A percentile compares a stretch with the other conserved stretches of the same genome.
Conservation (phyloP, 1,140 invertebrate genomes). For the Apis cerana region DNA sequence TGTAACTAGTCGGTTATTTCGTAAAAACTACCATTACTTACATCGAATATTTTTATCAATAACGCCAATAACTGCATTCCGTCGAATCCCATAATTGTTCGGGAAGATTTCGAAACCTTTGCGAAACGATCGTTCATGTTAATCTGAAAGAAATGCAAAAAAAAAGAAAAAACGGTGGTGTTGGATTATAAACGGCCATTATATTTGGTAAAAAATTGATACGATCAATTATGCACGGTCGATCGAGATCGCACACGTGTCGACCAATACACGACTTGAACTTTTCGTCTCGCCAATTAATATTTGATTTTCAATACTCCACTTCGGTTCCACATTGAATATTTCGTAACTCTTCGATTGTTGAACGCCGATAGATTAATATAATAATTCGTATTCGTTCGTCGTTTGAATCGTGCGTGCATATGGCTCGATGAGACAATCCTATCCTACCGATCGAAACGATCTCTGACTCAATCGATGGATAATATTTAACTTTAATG, state of each 20-base stretch:
- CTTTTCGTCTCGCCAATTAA: conserved; percentile 32
- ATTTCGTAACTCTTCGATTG: not conserved
- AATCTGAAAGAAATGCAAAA: conserved; percentile 39
- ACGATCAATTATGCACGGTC: conserved; percentile 4
- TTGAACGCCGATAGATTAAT: not conserved
- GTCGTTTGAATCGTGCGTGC: not conserved
- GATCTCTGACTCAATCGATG: not conserved
- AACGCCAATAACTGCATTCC: not conserved
- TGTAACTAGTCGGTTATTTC: not conserved
- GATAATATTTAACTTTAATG: not conserved
- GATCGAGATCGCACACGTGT: conserved; percentile 44
- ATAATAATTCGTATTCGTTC: not conserved
- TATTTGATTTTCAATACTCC: conserved; percentile 1
- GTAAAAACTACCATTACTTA: conserved; percentile 23
- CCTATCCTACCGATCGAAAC: conserved; percentile 9
- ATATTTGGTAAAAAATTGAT: conserved; percentile 2
- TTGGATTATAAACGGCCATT: not conserved
- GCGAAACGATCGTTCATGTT: not conserved
- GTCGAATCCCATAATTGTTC: not conserved
- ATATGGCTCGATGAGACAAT: not conserved
- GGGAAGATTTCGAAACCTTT: too few species aligned
- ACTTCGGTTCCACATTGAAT: not conserved
- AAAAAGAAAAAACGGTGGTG: not conserved
- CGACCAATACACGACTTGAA: not conserved
- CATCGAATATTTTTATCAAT: conserved; percentile 25